Conservation (phyloP, 2,888 invertebrate species). For the Odontocolon sp. region DNA sequence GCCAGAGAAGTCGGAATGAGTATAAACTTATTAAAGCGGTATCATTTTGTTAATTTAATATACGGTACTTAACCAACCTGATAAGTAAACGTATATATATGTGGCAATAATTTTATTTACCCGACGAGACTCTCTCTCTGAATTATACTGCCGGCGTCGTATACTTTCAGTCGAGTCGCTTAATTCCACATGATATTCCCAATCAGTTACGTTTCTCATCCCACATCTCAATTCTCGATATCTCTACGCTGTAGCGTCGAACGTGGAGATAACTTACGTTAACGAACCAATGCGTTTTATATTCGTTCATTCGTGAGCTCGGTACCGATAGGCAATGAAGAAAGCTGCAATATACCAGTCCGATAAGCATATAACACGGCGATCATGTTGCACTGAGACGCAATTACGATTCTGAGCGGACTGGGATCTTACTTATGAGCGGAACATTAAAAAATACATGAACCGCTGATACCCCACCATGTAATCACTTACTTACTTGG, state of each 20-base stretch:
- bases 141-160: constrained; percentile 22
- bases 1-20: constrained; percentile 10
- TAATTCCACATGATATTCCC: constrained; percentile 52
- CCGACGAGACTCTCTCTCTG: constrained; percentile 23
- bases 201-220: constrained; percentile 37
- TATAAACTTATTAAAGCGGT: constrained; percentile 41
- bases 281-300: constrained; percentile 43
- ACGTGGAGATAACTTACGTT: constrained; percentile 41
- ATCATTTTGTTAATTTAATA: constrained; percentile 55
- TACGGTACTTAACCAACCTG: constrained; percentile 30
- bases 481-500: no score
- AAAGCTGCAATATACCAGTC: neutral
- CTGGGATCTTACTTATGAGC: no score
- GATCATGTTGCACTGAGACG: constrained; percentile 6
- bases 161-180: constrained; percentile 31
- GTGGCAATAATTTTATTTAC: constrained; percentile 49
- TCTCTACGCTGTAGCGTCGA: neutral
- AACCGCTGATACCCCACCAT: neutral
- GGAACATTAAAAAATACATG: neutral
- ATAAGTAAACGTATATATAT: constrained; percentile 44
- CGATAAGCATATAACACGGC: constrained; percentile 19
- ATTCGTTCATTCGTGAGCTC: constrained; percentile 7
- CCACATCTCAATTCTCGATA: constrained; percentile 43
- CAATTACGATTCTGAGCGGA: constrained; percentile 15
- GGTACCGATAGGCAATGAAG: neutral